These are phyloP conservation scores for Lamellibrachia satsuma DNA, from an alignment of 2,888 invertebrate genomes.

Conservation along the genomic window DNA sequence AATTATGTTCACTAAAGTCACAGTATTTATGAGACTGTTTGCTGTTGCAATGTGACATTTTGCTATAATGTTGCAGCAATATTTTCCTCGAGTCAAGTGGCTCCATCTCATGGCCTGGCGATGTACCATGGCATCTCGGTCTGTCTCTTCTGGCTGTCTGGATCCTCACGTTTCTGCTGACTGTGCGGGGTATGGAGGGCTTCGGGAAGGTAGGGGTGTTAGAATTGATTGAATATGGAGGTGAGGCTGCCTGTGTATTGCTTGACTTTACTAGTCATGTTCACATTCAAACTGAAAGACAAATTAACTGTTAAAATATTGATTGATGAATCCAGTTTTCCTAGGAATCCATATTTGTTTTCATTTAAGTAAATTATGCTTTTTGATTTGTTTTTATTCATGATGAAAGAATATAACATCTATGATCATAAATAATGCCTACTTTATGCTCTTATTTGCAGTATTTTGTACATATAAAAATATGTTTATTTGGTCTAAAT, in stretches of 20 bases:
- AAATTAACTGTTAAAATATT: too few relatives aligned
- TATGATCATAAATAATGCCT: too few relatives aligned
- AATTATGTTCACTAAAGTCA: neutral
- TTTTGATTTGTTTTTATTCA: too few relatives aligned
- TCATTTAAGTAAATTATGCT: too few relatives aligned
- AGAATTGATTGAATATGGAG: neutral
- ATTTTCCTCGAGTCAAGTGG: constrained; percentile 52
- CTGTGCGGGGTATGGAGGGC: constrained; percentile 48
- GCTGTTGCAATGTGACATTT: neutral
- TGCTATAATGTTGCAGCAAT: constrained; percentile 43
- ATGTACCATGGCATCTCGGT: constrained; percentile 54
- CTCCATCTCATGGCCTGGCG: constrained; percentile 50
- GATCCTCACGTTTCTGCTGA: constrained; percentile 49
- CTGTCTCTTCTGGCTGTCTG: constrained; percentile 52
- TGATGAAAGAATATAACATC: too few relatives aligned
- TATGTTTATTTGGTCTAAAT: too few relatives aligned
- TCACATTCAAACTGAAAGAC: neutral
- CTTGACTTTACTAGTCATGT: neutral
- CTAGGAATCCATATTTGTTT: too few relatives aligned
- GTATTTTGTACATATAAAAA: too few relatives aligned
- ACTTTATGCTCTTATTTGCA: too few relatives aligned
- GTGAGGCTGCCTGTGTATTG: neutral
- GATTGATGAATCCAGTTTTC: too few relatives aligned
- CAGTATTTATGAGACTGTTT: neutral
- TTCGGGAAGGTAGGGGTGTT: constrained; percentile 50